Percentiles rank a stretch among this genome's conserved stretches.
These are phyloP conservation scores for Paracentrotus lividus DNA, from an alignment of 53 echinoderm and acorn worm genomes.

Conservation along the genomic window DNA sequence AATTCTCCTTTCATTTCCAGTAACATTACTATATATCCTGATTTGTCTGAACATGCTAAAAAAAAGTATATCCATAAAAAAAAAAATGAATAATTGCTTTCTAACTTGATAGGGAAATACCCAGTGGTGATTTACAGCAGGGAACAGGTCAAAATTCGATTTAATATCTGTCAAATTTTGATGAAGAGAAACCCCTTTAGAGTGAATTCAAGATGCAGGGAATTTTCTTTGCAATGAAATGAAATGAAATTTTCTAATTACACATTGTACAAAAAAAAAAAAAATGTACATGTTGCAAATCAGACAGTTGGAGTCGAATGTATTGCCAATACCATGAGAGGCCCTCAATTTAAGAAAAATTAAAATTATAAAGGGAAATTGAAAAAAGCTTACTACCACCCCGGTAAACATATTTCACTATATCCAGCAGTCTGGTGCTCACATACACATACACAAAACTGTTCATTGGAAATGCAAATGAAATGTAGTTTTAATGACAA, in stretches of 20 bases:
- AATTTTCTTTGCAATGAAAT: background rate
- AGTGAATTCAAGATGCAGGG: background rate
- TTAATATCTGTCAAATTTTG: background rate
- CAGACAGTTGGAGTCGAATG: background rate
- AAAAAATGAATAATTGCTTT: too few relatives aligned
- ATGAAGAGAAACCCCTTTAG: background rate
- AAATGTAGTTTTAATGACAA: too few relatives aligned
- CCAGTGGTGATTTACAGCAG: background rate
- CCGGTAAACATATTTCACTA: too few relatives aligned
- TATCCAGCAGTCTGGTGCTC: too few relatives aligned
- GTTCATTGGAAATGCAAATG: too few relatives aligned
- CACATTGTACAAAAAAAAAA: background rate
- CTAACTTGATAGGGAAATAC: slow-evolving; percentile 5
- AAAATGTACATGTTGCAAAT: background rate
- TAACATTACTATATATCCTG: too few relatives aligned
- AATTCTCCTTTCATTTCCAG: background rate
- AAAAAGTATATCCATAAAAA: background rate
- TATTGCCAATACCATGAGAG: background rate
- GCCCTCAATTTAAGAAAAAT: too few relatives aligned
- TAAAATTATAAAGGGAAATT: too few relatives aligned
- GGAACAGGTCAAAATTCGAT: background rate
- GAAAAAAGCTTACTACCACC: too few relatives aligned
- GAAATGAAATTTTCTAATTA: background rate
- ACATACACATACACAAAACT: too few relatives aligned
- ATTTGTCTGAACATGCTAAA: background rate